Conservation (phyloP, 2,888 invertebrate species). For the Dynastes hyllus region DNA sequence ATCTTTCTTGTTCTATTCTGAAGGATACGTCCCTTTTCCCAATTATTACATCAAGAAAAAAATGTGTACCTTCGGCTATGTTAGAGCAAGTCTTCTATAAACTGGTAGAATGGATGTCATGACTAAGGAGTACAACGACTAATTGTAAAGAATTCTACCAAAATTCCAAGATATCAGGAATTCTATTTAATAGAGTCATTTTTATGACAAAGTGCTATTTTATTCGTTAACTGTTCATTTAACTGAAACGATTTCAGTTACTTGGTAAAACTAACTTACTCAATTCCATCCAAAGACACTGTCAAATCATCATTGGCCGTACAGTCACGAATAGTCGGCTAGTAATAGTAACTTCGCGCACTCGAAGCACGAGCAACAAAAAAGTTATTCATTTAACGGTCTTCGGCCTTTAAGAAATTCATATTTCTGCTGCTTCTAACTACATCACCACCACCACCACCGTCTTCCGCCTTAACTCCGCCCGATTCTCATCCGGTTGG, state of each 20-base stretch:
- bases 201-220: no score
- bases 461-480: not conserved
- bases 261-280: slow-evolving; percentile 18
- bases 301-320: slow-evolving; percentile 31
- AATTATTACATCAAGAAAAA: no score
- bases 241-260: slow-evolving; percentile 22
- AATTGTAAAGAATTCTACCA: no score
- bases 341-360: not conserved
- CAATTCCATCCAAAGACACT: slow-evolving; percentile 9
- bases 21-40: no score
- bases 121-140: no score
- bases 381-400: slow-evolving; percentile 38
- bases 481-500: slow-evolving; percentile 4
- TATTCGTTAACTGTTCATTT: slow-evolving; percentile 3
- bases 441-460: not conserved
- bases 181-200: no score
- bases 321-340: not conserved
- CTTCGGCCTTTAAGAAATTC: slow-evolving; percentile 31
- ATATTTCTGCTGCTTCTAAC: slow-evolving; percentile 27
- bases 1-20: no score
- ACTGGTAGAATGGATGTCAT: no score
- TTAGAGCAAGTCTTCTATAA: no score
- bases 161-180: no score
- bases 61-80: no score
- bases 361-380: not conserved